Evolutionary conservation across 2,797 vertebrate genomes (phyloP), one percentile per base, ranked within the genome.

Genomic region (Amphiprion clarkii): DNA sequence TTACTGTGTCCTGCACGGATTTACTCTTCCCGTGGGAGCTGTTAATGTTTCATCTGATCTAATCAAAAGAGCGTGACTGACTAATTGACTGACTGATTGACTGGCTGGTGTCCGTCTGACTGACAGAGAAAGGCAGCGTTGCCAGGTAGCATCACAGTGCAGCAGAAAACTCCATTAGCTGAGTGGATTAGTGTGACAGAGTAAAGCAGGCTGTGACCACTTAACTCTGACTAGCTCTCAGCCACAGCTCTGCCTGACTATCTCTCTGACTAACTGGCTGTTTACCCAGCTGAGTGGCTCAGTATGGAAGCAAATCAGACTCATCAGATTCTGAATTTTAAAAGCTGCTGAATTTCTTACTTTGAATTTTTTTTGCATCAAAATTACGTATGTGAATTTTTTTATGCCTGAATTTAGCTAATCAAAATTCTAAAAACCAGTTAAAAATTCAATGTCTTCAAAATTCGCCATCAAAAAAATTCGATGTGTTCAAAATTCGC

Each of bases 111-210:
- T 71, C 67, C 14, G 27, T 74, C 72, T 59, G 69, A 71, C 42
- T 72, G 76, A 79, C n/a, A 6, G 49, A 63, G 52, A 46, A 52
- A 48, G 40, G 65, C 21, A 17, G 21, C 8, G 82, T 84, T 89
- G 79, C 79, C 67, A 65, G 84, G 81, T 90, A 88, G 90, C 84
- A 13, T 87, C 79, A 71, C 67, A 79, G 73, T 39, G 79, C 76
- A 55, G 74, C 74, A 74, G 67, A 79, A 88, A 89, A 83, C 79
- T 89, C 68, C 54, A 88, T 91, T 91, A 91, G 88, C 88, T 80
- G 84, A 87, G 87, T 84, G 87, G 87, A 90, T 93, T 89, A 92
- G 80, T 53, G 84, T 62, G 87, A 87, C 77, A 6, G 69, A 74
- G 82, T 46, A 71, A 76, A 56, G 68, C 73, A 66, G 44, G 46